Evolutionary conservation across 2,888 invertebrate species (phyloP).

Genomic region (Tenthredo livida): DNA sequence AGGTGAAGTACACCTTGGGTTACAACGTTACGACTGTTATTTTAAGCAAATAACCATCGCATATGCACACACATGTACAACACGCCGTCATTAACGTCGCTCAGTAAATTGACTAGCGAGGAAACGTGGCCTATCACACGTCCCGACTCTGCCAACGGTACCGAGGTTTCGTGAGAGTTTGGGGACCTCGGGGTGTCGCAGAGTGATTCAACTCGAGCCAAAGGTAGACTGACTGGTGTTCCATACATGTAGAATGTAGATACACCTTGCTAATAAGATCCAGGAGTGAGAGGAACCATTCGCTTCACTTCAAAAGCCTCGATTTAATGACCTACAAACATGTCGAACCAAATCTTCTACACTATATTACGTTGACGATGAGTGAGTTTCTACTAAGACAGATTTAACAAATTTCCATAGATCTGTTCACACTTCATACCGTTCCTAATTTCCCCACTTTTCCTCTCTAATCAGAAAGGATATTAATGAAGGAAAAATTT

Average conservation of each 20-base stretch:
- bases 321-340: conserved; percentile 20
- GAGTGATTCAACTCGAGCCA: conserved; percentile 25
- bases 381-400: not conserved
- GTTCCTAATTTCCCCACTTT: not conserved
- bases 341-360: not conserved
- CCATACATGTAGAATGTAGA: not conserved
- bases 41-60: conserved; percentile 14
- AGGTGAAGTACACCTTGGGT: not conserved
- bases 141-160: not conserved
- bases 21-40: conserved; percentile 6
- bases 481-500: not conserved
- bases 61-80: not conserved
- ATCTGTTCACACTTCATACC: not conserved
- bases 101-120: conserved; percentile 29
- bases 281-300: conserved; percentile 17
- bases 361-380: not conserved
- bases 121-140: conserved; percentile 35
- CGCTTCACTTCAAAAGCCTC: conserved; percentile 6
- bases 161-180: conserved; percentile 2
- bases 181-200: not conserved
- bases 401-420: not conserved
- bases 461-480: not conserved
- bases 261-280: conserved; percentile 35
- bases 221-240: conserved; percentile 1
- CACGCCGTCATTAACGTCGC: conserved; percentile 9